Conservation (phyloP, 2,797 vertebrate species). For the Sebastes cheni region DNA sequence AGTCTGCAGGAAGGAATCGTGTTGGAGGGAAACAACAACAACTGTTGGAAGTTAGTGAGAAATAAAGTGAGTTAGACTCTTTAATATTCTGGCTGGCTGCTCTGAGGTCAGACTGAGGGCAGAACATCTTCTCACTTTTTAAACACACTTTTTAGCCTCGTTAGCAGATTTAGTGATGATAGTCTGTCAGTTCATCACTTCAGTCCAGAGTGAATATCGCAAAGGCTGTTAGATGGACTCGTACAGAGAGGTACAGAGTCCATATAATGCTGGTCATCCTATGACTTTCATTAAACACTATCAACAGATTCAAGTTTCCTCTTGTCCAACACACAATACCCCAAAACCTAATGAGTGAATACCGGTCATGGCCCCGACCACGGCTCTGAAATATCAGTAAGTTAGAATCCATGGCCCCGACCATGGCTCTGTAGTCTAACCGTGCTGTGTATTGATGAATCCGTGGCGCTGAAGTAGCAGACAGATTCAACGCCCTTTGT, state of each 20-base stretch:
- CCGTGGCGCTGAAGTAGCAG: background rate
- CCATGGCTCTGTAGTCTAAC: too few relatives aligned
- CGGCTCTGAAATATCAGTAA: too few relatives aligned
- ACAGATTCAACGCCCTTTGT: too few relatives aligned
- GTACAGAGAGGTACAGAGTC: background rate
- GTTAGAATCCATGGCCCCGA: too few relatives aligned
- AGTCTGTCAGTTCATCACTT: background rate
- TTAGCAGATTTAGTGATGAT: background rate
- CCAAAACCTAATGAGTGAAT: too few relatives aligned
- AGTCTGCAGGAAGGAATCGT: slow-evolving; percentile 43
- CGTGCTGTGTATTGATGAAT: too few relatives aligned
- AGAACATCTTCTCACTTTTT: background rate
- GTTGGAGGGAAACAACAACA: slow-evolving; percentile 11
- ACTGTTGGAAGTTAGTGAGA: background rate
- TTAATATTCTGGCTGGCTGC: background rate
- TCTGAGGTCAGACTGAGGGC: slow-evolving; percentile 3
- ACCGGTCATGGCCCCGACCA: too few relatives aligned
- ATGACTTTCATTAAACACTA: too few relatives aligned
- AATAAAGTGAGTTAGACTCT: background rate
- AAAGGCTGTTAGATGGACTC: background rate
- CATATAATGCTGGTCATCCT: background rate
- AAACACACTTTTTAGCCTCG: background rate
- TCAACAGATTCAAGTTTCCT: too few relatives aligned
- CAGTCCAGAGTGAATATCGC: background rate
- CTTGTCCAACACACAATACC: too few relatives aligned